Conservation (phyloP, 1,140 invertebrate species). For the Lordiphosa clarofinis region DNA sequence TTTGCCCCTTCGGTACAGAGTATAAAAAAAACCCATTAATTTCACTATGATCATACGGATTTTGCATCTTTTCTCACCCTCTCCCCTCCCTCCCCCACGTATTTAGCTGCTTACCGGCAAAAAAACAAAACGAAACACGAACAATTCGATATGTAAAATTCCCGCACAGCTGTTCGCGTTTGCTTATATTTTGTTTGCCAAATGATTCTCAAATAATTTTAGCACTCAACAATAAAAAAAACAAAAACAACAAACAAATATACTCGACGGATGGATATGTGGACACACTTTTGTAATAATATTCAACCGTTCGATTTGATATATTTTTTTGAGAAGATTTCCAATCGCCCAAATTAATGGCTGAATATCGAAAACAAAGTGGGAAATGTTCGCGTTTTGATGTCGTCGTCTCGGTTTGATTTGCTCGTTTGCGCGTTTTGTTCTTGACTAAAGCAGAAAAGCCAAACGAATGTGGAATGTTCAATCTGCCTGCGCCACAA, state of each 20-base stretch:
- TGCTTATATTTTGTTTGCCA: conserved; percentile 22
- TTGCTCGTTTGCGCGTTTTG: conserved; percentile 46
- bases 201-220: conserved; percentile 34
- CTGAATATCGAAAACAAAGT: no score
- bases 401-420: background rate
- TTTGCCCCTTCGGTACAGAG: no score
- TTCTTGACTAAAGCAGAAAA: conserved; percentile 65
- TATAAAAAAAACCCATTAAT: no score
- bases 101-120: conserved; percentile 32
- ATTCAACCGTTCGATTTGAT: conserved; percentile 2
- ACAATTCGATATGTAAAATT: conserved; percentile 10
- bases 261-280: conserved; percentile 14
- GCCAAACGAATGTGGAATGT: conserved; percentile 51
- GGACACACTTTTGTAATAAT: conserved; percentile 1
- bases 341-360: no score
- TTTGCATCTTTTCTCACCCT: no score
- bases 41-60: no score
- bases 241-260: conserved; percentile 14
- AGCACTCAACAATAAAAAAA: conserved; percentile 32
- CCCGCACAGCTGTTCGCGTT: conserved; percentile 36
- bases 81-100: no score
- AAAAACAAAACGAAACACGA: conserved; percentile 13
- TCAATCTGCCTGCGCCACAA: conserved; percentile 38
- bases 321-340: background rate
- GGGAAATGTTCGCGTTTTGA: background rate